Evolutionary conservation across 2,888 invertebrate genomes (phyloP).

Genomic region (Tenthredo notha): DNA sequence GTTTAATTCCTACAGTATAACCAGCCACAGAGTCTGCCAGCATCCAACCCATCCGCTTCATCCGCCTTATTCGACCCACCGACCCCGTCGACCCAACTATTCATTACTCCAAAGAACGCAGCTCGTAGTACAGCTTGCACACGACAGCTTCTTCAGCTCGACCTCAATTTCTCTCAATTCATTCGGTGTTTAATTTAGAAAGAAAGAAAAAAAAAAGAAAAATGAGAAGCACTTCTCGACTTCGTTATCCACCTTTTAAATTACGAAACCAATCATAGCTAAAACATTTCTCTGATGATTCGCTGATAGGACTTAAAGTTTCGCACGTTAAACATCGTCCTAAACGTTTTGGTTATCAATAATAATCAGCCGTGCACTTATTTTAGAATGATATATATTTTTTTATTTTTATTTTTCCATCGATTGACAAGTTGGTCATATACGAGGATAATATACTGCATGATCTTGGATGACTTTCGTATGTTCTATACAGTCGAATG

Average conservation of each 20-base stretch:
- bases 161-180: constrained; percentile 45
- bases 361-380: neutral
- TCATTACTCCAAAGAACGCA: constrained; percentile 63
- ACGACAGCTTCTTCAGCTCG: constrained; percentile 37
- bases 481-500: constrained; percentile 4
- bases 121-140: constrained; percentile 15
- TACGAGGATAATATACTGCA: neutral
- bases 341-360: neutral
- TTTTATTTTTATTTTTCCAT: neutral
- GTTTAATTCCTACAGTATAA: constrained; percentile 67
- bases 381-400: neutral
- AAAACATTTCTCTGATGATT: neutral
- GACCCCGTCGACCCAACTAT: constrained; percentile 66
- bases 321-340: neutral
- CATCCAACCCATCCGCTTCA: constrained; percentile 40
- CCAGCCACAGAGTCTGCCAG: constrained; percentile 26
- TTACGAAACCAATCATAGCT: neutral
- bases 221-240: neutral
- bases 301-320: neutral
- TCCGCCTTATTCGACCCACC: constrained; percentile 41
- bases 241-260: neutral
- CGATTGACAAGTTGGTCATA: neutral
- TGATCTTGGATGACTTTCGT: constrained; percentile 8
- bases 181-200: neutral
- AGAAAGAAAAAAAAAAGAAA: neutral